phyloP scores from a whole-genome alignment of 2,113 vertebrate species.

The Corvus cornix region DNA sequence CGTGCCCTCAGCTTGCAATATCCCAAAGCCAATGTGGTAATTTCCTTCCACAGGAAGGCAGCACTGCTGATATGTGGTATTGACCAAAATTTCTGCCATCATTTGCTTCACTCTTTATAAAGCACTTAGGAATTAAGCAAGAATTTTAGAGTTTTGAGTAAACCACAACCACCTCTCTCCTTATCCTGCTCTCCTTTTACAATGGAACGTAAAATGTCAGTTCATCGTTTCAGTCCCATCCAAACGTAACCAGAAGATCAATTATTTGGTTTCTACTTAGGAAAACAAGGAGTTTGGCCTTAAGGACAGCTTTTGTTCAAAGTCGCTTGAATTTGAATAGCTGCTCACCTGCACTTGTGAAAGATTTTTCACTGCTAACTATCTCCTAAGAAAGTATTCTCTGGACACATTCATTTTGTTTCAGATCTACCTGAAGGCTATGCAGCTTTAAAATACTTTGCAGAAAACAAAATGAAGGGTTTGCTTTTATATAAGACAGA shows the following conservation, averaged over 20 bases:
- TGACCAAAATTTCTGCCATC: not conserved
- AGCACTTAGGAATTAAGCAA: not conserved
- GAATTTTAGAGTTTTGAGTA: not conserved
- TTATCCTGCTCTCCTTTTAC: not conserved
- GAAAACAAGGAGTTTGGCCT: not conserved
- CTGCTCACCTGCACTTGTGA: not conserved
- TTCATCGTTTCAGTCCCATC: not conserved
- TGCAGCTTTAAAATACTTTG: not conserved
- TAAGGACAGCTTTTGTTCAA: not conserved
- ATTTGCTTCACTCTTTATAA: not conserved
- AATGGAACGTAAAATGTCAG: not conserved
- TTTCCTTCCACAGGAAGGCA: not conserved
- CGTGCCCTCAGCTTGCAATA: fast-evolving
- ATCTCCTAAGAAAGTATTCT: not conserved
- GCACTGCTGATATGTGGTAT: not conserved
- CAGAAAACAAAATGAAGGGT: not conserved
- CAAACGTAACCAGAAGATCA: not conserved
- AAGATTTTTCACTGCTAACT: not conserved
- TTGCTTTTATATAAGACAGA: not conserved
- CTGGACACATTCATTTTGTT: not conserved
- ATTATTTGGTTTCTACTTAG: not conserved
- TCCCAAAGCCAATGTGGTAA: not conserved
- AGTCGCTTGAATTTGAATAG: not conserved
- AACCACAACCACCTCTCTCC: not conserved
- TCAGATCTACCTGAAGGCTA: not conserved